A percentile compares a stretch with the other conserved stretches of the same genome.
Evolutionary conservation across 2,113 vertebrate genomes (phyloP).

Genomic region (Numida meleagris): DNA sequence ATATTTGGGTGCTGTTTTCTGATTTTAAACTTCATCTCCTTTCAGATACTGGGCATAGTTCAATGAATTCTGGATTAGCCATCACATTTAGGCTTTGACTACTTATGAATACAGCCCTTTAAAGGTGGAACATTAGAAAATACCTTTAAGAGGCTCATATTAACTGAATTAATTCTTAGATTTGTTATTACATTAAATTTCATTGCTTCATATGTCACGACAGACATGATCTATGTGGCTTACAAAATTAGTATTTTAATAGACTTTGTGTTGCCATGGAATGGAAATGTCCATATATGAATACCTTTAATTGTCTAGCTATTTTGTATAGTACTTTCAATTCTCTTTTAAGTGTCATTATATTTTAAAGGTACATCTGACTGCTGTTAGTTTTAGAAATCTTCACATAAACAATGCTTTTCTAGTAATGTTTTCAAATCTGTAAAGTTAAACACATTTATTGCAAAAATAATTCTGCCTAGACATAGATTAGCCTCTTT

Average conservation of each 20-base stretch:
- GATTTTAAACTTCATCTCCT: background rate
- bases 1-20: background rate
- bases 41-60: background rate
- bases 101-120: background rate
- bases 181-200: background rate
- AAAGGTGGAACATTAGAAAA: background rate
- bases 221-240: background rate
- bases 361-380: background rate
- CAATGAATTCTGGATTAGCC: background rate
- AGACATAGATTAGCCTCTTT: background rate
- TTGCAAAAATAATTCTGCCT: background rate
- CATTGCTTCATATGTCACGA: background rate
- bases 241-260: background rate
- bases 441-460: slow-evolving; percentile 3
- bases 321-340: background rate
- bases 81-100: background rate
- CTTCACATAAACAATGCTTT: background rate
- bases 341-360: background rate
- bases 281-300: fast-evolving
- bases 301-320: background rate
- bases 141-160: background rate
- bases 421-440: background rate
- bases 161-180: background rate
- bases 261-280: background rate
- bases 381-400: background rate